phyloP scores from a whole-genome alignment of 2,888 invertebrate genomes.

The Proisotoma minuta region DNA sequence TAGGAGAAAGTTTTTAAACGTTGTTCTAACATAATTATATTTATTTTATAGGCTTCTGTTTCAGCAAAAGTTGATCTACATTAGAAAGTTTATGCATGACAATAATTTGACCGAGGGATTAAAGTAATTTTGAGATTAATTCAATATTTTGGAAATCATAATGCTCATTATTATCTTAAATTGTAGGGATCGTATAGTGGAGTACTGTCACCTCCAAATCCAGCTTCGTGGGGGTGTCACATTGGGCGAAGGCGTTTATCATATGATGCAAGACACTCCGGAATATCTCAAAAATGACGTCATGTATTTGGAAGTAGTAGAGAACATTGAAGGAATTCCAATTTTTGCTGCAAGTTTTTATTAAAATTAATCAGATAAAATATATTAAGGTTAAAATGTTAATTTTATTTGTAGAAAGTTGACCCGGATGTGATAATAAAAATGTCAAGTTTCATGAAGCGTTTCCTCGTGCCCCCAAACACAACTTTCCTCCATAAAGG shows the following conservation, averaged over 20 bases:
- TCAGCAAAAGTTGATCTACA: conserved; percentile 36
- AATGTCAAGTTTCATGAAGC: conserved; percentile 33
- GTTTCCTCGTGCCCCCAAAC: conserved; percentile 39
- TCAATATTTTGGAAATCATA: not conserved
- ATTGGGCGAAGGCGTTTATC: conserved; percentile 10
- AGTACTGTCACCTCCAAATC: conserved; percentile 37
- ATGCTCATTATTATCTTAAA: not conserved
- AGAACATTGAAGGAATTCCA: conserved; percentile 41
- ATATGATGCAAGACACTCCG: conserved; percentile 43
- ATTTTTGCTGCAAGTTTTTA: conserved; percentile 32
- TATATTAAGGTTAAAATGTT: not conserved
- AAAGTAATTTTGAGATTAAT: not conserved
- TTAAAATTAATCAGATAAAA: not conserved
- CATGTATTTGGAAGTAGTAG: conserved; percentile 32
- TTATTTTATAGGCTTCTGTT: conserved; percentile 24
- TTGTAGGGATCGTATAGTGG: conserved; percentile 31
- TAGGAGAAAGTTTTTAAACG: not conserved
- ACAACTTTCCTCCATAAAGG: conserved; percentile 37
- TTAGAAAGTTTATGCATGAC: conserved; percentile 37
- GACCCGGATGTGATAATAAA: conserved; percentile 35
- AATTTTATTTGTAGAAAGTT: conserved; percentile 29
- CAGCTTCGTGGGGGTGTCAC: conserved; percentile 30
- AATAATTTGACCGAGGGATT: conserved; percentile 27
- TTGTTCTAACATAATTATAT: not conserved
- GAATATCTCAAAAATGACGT: conserved; percentile 40